Evolutionary conservation across 2,888 invertebrate species (phyloP), one percentile per base, ranked within the genome.

Genomic region (Athripsodes cinereus): DNA sequence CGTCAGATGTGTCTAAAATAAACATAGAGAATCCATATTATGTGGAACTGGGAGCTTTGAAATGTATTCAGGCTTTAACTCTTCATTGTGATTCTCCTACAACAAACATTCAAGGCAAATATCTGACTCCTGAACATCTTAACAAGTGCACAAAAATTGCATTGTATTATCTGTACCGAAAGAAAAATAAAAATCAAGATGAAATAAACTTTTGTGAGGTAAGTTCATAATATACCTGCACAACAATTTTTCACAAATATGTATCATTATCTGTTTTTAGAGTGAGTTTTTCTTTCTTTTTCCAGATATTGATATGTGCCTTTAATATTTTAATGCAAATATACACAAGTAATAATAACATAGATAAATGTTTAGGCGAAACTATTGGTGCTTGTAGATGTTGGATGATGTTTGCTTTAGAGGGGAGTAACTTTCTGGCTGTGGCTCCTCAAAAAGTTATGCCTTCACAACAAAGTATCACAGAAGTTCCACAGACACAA

Each of bases 381-480:
- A 68, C 83, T 10, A 73, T 87, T 59, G 86, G 86, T 1, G 72
- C 84, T 44, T 75, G 81, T 52, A 75, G 78, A 58, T 71, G 79
- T 57, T 84, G 77, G 64, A 77, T 84, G 69, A 69, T 83, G 2
- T 83, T 76, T 68, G 80, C 78, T 1, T 66, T 82, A 3, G 69
- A 76, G n/a, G 69, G 65, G 11, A 71, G 71, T 59, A 67, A 66
- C 10, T 26, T 10, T 26, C 3, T 26, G 3, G 69, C 68, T 62
- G 70, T 72, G 34, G 76, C 72, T 2, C 81, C 84, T 1, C 78
- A 75, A 66, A 79, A 74, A 55, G 64, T 87, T 22, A 72, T 79
- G 69, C 82, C 85, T 1, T 79, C 86, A 0, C 82, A 83, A 64
- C 81, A 86, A 64, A 79, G 81, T 19, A 69, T 85, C 40, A 80